phyloP scores from a whole-genome alignment of 2,113 vertebrate species.

The Pycnonotus jocosus region DNA sequence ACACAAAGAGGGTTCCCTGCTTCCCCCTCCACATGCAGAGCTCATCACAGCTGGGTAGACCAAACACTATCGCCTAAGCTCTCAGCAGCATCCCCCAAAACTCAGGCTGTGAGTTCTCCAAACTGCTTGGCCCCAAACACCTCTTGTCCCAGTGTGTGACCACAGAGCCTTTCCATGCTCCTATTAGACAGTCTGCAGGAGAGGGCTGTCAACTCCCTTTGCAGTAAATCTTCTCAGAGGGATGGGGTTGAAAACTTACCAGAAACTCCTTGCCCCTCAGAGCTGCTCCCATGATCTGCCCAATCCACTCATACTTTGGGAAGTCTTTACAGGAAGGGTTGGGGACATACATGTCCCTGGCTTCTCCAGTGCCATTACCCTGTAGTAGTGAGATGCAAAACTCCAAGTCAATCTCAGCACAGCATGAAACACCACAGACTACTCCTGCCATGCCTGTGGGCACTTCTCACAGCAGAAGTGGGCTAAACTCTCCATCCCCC shows the following conservation, averaged over 20 bases:
- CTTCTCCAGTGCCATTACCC: slow-evolving; percentile 87
- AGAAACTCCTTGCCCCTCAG: slow-evolving; percentile 95
- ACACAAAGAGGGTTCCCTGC: not conserved
- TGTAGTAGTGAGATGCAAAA: slow-evolving; percentile 26
- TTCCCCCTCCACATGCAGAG: not conserved
- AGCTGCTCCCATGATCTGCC: slow-evolving; percentile 96
- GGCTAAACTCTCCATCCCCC: not conserved
- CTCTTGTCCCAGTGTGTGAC: not conserved
- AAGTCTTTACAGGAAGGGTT: slow-evolving; percentile 95
- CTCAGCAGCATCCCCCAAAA: not conserved
- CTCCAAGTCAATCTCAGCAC: not conserved
- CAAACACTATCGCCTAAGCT: not conserved
- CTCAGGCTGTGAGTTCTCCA: not conserved
- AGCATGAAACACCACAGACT: not conserved
- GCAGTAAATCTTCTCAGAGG: not conserved
- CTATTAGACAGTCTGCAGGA: not conserved
- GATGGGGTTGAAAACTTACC: slow-evolving; percentile 68
- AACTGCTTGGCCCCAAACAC: not conserved
- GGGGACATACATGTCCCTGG: slow-evolving; percentile 94
- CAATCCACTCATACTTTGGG: slow-evolving; percentile 93
- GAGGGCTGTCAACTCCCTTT: not conserved
- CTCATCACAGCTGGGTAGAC: not conserved
- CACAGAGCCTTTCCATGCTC: not conserved
- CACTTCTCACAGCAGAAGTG: not conserved
- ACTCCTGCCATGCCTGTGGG: not conserved